Evolutionary conservation across 2,888 invertebrate genomes (phyloP), one percentile per base, ranked within the genome.

Genomic region (Drosophila atripex): DNA sequence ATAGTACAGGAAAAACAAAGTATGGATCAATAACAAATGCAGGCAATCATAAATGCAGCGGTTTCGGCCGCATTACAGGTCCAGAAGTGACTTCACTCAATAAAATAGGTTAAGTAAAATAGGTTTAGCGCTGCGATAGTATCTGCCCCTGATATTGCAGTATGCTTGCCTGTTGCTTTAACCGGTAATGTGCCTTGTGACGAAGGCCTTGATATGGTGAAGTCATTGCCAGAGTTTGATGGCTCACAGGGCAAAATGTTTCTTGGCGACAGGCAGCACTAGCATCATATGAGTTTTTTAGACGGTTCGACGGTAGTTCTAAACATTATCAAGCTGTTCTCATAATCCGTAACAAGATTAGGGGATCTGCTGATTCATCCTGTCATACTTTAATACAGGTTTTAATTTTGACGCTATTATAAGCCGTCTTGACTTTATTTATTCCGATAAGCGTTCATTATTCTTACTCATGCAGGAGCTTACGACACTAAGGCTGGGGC

Each of bases 391-490:
- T n/a, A n/a, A n/a, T n/a, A n/a, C n/a, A n/a, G n/a, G n/a, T n/a
- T n/a, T n/a, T n/a, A n/a, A n/a, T n/a, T n/a, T n/a, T n/a, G n/a
- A n/a, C n/a, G n/a, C n/a, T n/a, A n/a, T n/a, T n/a, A n/a, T 1
- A 35, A 51, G 23, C 28, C 25, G 50, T 7, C 39, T 57, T 16
- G 39, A 43, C 14, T 57, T 43, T 18, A 50, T 50, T 11, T 58
- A 49, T 30, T 32, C 23, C 25, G 32, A 54, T 39, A 52, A 59
- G 18, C 16, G 46, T 16, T 38, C 52, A 43, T 43, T 53, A 18
- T 5, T 43, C 28, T 11, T 53, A 6, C 28, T 18, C 9, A 41
- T 43, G 28, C n/a, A 35, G 11, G 50, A 21, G 35, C 35, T 51
- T 7, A 39, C 14, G 12, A 25, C 50, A 50, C 35, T 50, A 7